These are phyloP conservation scores for Nematostella vectensis DNA, from an alignment of 92 coral and sea anemone genomes.

Conservation along the genomic window DNA sequence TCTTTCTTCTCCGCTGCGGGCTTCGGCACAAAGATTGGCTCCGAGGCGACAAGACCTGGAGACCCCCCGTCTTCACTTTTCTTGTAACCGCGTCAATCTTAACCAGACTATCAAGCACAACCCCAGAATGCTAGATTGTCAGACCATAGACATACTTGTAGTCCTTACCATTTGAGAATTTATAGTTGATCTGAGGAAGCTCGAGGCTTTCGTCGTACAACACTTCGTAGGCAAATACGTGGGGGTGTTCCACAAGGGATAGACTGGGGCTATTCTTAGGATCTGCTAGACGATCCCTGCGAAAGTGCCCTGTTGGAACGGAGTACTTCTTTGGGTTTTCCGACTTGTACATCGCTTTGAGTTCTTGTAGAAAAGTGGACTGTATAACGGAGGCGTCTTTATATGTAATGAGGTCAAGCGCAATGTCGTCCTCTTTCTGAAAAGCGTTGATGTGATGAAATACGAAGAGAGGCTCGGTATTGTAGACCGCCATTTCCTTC, in stretches of 20 bases:
- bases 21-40: slow-evolving; percentile 57
- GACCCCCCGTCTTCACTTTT: slow-evolving; percentile 33
- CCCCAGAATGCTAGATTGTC: neutral
- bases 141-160: slow-evolving; percentile 53
- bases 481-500: slow-evolving; percentile 25
- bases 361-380: slow-evolving; percentile 19
- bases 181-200: slow-evolving; percentile 53
- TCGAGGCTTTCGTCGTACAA: slow-evolving; percentile 41
- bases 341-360: too few species aligned
- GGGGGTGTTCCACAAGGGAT: neutral
- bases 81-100: slow-evolving; percentile 42
- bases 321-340: too few species aligned
- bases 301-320: too few species aligned
- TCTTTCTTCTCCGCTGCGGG: slow-evolving; percentile 52
- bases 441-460: slow-evolving; percentile 64
- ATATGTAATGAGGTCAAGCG: slow-evolving; percentile 45
- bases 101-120: slow-evolving; percentile 12
- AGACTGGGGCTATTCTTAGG: too few species aligned
- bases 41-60: slow-evolving; percentile 40
- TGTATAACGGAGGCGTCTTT: slow-evolving; percentile 21
- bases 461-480: slow-evolving; percentile 41
- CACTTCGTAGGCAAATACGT: slow-evolving; percentile 10
- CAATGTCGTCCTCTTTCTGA: slow-evolving; percentile 38
- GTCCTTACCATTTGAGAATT: slow-evolving; percentile 31
- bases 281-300: too few species aligned